Base-by-base conservation (phyloP, 2,113 vertebrate genomes). In the Fulmarus glacialis region DNA sequence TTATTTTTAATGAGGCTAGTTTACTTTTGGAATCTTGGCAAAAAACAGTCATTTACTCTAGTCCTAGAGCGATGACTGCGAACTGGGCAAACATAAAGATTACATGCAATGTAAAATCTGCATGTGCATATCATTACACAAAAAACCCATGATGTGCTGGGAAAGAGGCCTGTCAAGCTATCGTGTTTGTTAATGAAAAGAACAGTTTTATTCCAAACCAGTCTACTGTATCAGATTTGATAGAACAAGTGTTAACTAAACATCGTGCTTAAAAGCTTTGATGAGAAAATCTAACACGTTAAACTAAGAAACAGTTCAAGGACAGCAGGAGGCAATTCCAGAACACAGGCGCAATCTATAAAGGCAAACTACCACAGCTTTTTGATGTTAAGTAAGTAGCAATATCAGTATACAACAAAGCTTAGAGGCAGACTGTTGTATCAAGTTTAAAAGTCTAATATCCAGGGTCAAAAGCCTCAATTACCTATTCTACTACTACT, bases 291-390 rank as follows among this genome's bases (percentile, higher is more conserved):
- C 91, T 97, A 97, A 98, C 96, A 97, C 95, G 24, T 98, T 96
- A 97, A 97, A 95, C 84, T 83, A 98, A 98, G 95, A 96, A 98
- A 97, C 82, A 97, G 97, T 96, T 97, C 89, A 92, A 93, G 92
- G 97, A 97, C 97, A 98, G 95, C 98, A 96, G 98, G 98, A 98
- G 97, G 98, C 95, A 97, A 98, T 98, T 98, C 97, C 97, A 98
- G 97, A 97, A 97, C 95, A 97, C 97, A 98, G 96, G 95, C 97
- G 0, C 93, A 95, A 98, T 98, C 98, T 98, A 98, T 97, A 98
- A 98, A 98, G 95, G 95, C 95, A 96, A 98, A 98, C 96, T 91
- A 98, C 94, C 85, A 96, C 91, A 91, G 98, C 97, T 98, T 98
- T 98, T 98, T 98, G 97, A 98, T 98, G 97, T 98, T 97, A 97